A percentile compares a stretch with the other conserved stretches of the same genome.
These are phyloP conservation scores for Ochotona curzoniae DNA, from an alignment of 2,113 vertebrate genomes.

Conservation along the genomic window DNA sequence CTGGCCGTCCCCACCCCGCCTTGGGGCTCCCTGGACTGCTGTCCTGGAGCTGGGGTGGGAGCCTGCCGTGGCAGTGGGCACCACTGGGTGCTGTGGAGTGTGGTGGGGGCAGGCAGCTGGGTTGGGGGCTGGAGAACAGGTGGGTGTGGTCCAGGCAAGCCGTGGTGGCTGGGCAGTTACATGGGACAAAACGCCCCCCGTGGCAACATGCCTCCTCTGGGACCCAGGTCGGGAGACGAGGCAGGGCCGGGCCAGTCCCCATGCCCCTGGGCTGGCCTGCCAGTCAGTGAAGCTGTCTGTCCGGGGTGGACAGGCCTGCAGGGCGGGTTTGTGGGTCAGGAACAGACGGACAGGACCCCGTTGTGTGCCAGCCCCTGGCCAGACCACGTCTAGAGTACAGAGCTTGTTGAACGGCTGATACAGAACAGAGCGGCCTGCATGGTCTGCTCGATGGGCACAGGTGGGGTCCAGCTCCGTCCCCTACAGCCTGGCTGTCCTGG, in stretches of 20 bases:
- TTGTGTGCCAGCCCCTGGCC: too few relatives aligned
- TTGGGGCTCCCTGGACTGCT: rapidly evolving
- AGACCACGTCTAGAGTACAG: too few relatives aligned
- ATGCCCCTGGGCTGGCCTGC: rapidly evolving
- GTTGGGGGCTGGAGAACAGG: not conserved
- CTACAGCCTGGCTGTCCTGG: not conserved
- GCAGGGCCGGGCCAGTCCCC: not conserved
- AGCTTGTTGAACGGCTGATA: too few relatives aligned
- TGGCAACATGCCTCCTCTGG: too few relatives aligned
- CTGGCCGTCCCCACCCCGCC: too few relatives aligned
- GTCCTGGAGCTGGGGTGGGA: not conserved
- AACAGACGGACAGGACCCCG: too few relatives aligned
- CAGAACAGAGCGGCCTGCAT: not conserved
- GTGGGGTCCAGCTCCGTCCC: not conserved
- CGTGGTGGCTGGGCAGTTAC: too few relatives aligned
- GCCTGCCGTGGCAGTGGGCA: too few relatives aligned
- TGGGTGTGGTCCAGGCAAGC: too few relatives aligned
- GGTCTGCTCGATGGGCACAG: too few relatives aligned
- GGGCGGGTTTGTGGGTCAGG: not conserved
- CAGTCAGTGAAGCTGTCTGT: too few relatives aligned
- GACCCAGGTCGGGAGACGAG: not conserved
- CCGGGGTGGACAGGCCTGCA: not conserved
- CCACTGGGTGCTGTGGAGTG: not conserved
- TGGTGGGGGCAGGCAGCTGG: not conserved
- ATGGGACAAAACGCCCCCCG: too few relatives aligned